A percentile compares a stretch with the other conserved stretches of the same genome.
These are phyloP conservation scores for Percopsis transmontana DNA, from an alignment of 2,113 vertebrate genomes.

Conservation along the genomic window DNA sequence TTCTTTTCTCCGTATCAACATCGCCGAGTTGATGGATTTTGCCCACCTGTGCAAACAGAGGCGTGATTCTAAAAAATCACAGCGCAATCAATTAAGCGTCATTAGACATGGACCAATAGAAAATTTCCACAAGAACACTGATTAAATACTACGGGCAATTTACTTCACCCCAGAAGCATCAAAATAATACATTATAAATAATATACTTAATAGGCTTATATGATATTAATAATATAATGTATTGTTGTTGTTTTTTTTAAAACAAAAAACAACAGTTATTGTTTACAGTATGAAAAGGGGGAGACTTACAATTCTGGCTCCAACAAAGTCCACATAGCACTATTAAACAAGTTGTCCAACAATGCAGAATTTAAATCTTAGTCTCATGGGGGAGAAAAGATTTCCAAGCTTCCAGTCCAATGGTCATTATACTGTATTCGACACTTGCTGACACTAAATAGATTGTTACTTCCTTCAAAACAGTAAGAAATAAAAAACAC, in stretches of 20 bases:
- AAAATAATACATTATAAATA: no score
- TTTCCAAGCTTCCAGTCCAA: background rate
- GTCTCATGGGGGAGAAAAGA: background rate
- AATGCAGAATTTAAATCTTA: background rate
- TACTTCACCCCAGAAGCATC: no score
- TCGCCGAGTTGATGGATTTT: conserved; percentile 35
- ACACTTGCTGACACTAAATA: no score
- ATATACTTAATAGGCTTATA: no score
- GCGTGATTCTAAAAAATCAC: conserved; percentile 1
- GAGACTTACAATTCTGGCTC: conserved; percentile 39
- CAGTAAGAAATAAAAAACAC: no score
- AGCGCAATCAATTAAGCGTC: conserved; percentile 34
- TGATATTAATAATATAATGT: background rate
- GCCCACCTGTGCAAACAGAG: conserved; percentile 12
- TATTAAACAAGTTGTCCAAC: conserved; percentile 20
- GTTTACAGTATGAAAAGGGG: no score
- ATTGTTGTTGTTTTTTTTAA: background rate
- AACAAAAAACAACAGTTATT: no score
- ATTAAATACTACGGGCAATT: no score
- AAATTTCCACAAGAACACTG: background rate
- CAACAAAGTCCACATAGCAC: conserved; percentile 9
- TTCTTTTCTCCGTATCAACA: conserved; percentile 54
- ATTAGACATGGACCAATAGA: conserved; percentile 48
- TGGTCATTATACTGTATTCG: no score
- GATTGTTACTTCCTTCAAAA: no score